A percentile compares a stretch with the other conserved stretches of the same genome.
These are phyloP conservation scores for Oscheius sp. DNA, from an alignment of 2,888 invertebrate species.

Conservation along the genomic window DNA sequence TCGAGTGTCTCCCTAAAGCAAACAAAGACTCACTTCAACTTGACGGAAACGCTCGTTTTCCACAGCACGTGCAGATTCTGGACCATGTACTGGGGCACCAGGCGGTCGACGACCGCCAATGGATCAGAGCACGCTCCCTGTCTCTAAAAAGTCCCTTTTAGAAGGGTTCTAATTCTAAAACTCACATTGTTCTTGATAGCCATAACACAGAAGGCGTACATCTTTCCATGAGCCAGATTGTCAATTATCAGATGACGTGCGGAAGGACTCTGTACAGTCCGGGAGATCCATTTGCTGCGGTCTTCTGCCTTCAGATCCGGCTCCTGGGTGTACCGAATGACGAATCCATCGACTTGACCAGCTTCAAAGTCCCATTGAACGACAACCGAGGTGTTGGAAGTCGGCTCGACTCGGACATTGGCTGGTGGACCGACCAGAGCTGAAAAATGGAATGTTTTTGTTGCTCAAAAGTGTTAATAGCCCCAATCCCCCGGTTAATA, in stretches of 20 bases:
- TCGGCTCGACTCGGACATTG: conserved; percentile 70
- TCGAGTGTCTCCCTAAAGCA: conserved; percentile 7
- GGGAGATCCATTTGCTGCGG: conserved; percentile 60
- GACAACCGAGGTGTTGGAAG: conserved; percentile 69
- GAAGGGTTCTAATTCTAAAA: not conserved
- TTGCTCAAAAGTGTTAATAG: not conserved
- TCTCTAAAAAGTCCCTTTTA: conserved; percentile 58
- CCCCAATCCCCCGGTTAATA: not conserved
- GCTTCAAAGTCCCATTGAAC: conserved; percentile 72
- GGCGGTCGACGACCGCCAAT: conserved; percentile 63
- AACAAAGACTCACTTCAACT: conserved; percentile 47
- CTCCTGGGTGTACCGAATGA: conserved; percentile 72
- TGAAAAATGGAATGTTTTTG: conserved; percentile 48
- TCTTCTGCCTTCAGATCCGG: conserved; percentile 58
- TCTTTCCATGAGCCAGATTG: conserved; percentile 64
- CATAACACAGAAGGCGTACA: conserved; percentile 72
- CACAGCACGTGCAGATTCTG: conserved; percentile 47
- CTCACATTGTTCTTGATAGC: conserved; percentile 70
- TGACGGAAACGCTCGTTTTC: conserved; percentile 70
- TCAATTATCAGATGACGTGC: conserved; percentile 64
- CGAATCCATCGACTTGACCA: conserved; percentile 67
- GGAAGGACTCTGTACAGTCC: conserved; percentile 62
- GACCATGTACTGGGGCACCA: conserved; percentile 67
- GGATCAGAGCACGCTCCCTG: conserved; percentile 72
- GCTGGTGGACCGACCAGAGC: conserved; percentile 71